Conservation (phyloP, 2,113 vertebrate genomes). For the Pagrus major region DNA sequence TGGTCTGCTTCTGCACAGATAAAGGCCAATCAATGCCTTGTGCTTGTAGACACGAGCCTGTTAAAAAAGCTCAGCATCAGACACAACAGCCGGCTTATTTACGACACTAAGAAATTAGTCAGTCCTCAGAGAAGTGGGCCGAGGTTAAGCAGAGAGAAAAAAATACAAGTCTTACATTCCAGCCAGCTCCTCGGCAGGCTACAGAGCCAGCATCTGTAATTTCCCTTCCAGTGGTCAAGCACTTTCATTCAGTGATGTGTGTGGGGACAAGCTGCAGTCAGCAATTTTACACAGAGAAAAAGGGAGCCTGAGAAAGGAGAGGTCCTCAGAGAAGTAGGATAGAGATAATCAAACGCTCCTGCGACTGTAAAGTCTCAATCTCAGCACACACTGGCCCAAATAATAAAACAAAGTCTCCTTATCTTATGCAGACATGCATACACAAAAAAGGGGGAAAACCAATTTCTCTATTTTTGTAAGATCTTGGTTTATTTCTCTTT, state of each 20-base stretch:
- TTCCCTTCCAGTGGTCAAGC: slow-evolving; percentile 77
- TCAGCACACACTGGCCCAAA: slow-evolving; percentile 10
- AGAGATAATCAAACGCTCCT: slow-evolving; percentile 52
- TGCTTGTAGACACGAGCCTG: slow-evolving; percentile 61
- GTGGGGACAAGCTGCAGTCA: slow-evolving; percentile 56
- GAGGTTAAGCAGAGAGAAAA: slow-evolving; percentile 66
- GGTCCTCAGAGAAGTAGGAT: slow-evolving; percentile 33
- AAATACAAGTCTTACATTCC: slow-evolving; percentile 64
- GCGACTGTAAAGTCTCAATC: slow-evolving; percentile 61
- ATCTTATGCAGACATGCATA: slow-evolving; percentile 67
- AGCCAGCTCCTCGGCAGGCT: slow-evolving; percentile 51
- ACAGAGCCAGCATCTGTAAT: slow-evolving; percentile 73
- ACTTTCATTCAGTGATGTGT: slow-evolving; percentile 63
- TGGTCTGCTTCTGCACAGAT: slow-evolving; percentile 48
- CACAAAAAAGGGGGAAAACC: slow-evolving; percentile 9
- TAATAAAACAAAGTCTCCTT: slow-evolving; percentile 65
- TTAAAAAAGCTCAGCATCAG: slow-evolving; percentile 49
- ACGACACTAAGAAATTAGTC: slow-evolving; percentile 67
- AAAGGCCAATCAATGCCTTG: slow-evolving; percentile 61
- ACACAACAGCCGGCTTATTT: slow-evolving; percentile 75
- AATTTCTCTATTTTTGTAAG: slow-evolving; percentile 53
- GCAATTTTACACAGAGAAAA: slow-evolving; percentile 64
- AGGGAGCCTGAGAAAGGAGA: slow-evolving; percentile 53
- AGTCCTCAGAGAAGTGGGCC: slow-evolving; percentile 53
- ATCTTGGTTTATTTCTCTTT: slow-evolving; percentile 60